Conservation (phyloP, 2,888 invertebrate species). For the Drosophila putrida region DNA sequence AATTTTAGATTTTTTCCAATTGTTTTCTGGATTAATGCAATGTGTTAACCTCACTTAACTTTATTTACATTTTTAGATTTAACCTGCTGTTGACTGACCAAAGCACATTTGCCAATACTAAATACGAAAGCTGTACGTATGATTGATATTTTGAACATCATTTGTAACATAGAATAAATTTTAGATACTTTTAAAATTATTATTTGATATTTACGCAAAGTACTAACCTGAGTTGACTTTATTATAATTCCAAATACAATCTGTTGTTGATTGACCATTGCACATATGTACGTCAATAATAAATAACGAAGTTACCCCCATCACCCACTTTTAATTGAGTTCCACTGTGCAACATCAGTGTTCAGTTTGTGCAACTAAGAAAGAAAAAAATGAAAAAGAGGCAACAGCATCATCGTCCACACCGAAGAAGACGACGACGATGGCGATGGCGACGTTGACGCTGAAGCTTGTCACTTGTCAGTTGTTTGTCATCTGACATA, state of each 20-base stretch:
- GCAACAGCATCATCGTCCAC: conserved; percentile 41
- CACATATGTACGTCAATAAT: neutral
- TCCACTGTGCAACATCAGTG: conserved; percentile 56
- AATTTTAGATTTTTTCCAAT: too few relatives aligned
- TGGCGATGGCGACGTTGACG: conserved; percentile 60
- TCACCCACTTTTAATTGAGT: conserved; percentile 20
- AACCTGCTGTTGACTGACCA: too few relatives aligned
- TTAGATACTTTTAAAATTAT: too few relatives aligned
- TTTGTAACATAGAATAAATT: too few relatives aligned
- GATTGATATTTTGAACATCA: too few relatives aligned
- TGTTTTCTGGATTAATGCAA: too few relatives aligned
- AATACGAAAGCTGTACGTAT: too few relatives aligned
- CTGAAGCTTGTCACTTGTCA: conserved; percentile 84
- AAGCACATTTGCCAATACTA: too few relatives aligned
- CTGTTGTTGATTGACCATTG: neutral
- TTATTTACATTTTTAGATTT: too few relatives aligned
- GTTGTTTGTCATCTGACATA: conserved; percentile 84
- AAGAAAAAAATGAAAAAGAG: neutral
- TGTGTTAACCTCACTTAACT: too few relatives aligned
- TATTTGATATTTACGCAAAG: neutral
- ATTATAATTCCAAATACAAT: neutral
- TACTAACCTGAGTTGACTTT: neutral
- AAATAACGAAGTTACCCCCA: neutral
- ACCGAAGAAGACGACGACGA: conserved; percentile 38
- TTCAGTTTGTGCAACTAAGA: conserved; percentile 24